These are phyloP conservation scores for Teleogryllus occipitalis DNA, from an alignment of 1,140 invertebrate genomes.

Conservation along the genomic window DNA sequence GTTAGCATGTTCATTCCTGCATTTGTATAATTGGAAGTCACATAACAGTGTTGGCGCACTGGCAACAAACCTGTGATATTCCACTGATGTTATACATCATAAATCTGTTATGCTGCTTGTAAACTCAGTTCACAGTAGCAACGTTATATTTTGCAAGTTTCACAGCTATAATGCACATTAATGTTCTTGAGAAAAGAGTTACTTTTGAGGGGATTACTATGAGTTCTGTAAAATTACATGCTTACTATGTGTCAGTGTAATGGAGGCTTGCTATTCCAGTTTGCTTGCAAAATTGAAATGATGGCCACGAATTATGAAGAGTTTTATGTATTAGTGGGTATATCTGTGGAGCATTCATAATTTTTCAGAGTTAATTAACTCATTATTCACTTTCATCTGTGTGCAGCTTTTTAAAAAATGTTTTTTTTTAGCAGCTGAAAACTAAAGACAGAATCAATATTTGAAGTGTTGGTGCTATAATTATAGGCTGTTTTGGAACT, in stretches of 20 bases:
- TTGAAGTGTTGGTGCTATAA: conserved; percentile 4
- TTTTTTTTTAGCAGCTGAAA: background rate
- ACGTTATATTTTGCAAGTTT: background rate
- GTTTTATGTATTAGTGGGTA: background rate
- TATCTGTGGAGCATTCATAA: background rate
- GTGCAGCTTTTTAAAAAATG: background rate
- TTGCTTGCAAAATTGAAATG: background rate
- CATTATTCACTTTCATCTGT: background rate
- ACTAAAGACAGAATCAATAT: background rate
- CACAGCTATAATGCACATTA: background rate
- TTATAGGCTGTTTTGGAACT: background rate
- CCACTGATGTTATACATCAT: background rate
- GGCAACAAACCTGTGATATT: background rate
- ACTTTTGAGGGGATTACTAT: background rate
- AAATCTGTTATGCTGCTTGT: background rate
- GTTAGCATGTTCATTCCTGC: background rate
- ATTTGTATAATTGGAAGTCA: background rate
- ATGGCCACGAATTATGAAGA: no score
- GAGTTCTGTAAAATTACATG: background rate
- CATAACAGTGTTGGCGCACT: background rate
- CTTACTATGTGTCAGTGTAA: background rate
- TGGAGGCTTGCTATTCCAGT: background rate
- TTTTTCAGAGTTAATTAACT: background rate
- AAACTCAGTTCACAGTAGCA: background rate
- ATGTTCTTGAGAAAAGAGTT: background rate